These are phyloP conservation scores for Ceratosolen fusciceps DNA, from an alignment of 1,140 invertebrate species.

Conservation along the genomic window DNA sequence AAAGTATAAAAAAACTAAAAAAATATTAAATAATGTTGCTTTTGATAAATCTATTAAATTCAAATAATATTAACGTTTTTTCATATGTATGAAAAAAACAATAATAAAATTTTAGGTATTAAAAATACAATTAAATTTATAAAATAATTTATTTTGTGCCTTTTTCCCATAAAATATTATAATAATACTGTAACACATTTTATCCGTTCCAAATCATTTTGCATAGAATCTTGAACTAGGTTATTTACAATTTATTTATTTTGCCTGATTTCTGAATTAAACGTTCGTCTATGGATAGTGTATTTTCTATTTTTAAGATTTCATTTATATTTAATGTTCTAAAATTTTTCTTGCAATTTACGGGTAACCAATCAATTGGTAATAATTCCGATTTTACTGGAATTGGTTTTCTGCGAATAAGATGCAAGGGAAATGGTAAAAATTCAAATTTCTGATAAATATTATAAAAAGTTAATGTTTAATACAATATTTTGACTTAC, in stretches of 20 bases:
- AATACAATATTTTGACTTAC: constrained; percentile 43
- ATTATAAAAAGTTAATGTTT: not conserved
- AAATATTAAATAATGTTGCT: too few relatives aligned
- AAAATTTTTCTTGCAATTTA: constrained; percentile 47
- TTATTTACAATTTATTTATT: constrained; percentile 35
- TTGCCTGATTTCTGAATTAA: not conserved
- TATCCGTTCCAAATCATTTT: not conserved
- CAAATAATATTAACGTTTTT: too few relatives aligned
- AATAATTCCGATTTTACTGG: constrained; percentile 53
- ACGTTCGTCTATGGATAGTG: constrained; percentile 30
- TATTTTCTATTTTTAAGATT: constrained; percentile 43
- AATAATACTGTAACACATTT: not conserved
- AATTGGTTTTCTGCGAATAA: constrained; percentile 62
- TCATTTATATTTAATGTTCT: constrained; percentile 50
- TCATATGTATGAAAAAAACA: not conserved
- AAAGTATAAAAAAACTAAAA: not conserved
- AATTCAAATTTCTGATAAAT: too few relatives aligned
- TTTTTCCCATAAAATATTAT: not conserved
- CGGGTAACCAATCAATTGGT: constrained; percentile 62
- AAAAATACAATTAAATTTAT: not conserved
- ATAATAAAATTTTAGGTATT: not conserved
- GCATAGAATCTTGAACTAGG: not conserved
- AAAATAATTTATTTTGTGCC: not conserved
- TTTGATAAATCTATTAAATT: too few relatives aligned
- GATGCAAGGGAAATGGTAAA: not conserved